Base-by-base conservation (phyloP, 2,113 vertebrate species). In the Pseudolaguvia tuberculata region DNA sequence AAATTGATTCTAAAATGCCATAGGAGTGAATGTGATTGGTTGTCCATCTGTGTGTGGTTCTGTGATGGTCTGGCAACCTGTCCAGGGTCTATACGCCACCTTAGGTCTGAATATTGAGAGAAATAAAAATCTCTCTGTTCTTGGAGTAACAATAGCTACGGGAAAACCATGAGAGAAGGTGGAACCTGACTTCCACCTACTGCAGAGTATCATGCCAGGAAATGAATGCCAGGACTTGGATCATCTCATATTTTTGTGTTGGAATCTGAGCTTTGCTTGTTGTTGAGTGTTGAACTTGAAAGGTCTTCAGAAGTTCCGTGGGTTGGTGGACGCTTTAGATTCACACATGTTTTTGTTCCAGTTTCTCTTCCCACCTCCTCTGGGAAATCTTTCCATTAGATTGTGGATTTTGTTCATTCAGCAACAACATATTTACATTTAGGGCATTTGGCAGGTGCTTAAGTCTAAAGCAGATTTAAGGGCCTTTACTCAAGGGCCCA, bases 161-260 rank as follows among this genome's bases (percentile, higher is more conserved):
- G 48, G 52, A 77, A 70, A 61, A 62, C 47, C 4, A 50, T 58
- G 31, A 67, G 68, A 78, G 59, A 71, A 13, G 45, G 25, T 56
- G 20, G 51, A 58, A 73, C 42, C 76, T 67, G 75, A 63, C 31
- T 71, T 50, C 71, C 31, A 62, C 57, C 61, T 73, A 53, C 70
- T 29, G 25, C 31, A 21, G n/a, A n/a, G 23, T 48, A 23, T 73
- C 20, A 12, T 47, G 42, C 57, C 25, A 62, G 73, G 39, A 21
- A 57, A 53, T 15, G 9, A 21, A 74, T 27, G 21, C 10, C 50
- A 31, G 14, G 2, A 2, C 23, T 6, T 53, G 21, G 47, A 65
- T 13, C 45, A 35, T 21, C n/a, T 14, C 7, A 2, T 51, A 48
- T 50, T 21, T 31, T 15, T 47, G 7, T 17, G 2, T 12, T 73